Evolutionary conservation across 2,113 vertebrate species (phyloP).

Genomic region (Neolamprologus caudopunctatus): DNA sequence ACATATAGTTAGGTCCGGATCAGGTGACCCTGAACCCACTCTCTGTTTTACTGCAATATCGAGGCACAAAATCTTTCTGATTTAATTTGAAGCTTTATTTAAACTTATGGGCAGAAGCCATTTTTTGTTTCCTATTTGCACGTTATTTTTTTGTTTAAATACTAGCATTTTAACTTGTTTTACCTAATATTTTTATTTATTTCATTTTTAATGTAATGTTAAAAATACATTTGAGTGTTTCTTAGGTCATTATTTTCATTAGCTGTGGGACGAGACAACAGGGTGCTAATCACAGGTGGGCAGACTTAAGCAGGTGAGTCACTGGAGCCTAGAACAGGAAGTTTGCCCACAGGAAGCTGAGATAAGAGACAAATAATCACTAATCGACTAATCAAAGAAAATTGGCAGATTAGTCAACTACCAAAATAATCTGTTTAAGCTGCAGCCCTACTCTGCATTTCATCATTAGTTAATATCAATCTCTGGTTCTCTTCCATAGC

Average conservation of each 20-base stretch:
- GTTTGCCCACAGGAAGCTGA: not conserved
- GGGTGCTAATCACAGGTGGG: not conserved
- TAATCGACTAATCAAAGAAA: rapidly evolving
- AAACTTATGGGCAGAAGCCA: not conserved
- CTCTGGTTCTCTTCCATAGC: not conserved
- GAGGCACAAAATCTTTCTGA: rapidly evolving
- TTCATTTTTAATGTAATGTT: not conserved
- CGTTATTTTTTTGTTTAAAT: not conserved
- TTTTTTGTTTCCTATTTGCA: not conserved
- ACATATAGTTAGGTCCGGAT: rapidly evolving
- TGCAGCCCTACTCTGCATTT: not conserved
- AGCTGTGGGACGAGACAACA: not conserved
- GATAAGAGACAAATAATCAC: not conserved
- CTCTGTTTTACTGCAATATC: rapidly evolving
- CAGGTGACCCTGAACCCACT: not conserved
- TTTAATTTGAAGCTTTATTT: not conserved
- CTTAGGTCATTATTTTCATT: not conserved
- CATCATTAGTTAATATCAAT: not conserved
- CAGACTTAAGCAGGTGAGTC: not conserved
- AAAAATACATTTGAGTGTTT: not conserved
- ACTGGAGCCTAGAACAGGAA: not conserved
- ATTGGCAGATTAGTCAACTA: not conserved
- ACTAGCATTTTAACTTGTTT: not conserved
- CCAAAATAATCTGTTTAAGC: not conserved
- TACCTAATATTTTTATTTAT: not conserved